These are phyloP conservation scores for Oscheius sp. DNA, from an alignment of 2,888 invertebrate species.

Conservation along the genomic window DNA sequence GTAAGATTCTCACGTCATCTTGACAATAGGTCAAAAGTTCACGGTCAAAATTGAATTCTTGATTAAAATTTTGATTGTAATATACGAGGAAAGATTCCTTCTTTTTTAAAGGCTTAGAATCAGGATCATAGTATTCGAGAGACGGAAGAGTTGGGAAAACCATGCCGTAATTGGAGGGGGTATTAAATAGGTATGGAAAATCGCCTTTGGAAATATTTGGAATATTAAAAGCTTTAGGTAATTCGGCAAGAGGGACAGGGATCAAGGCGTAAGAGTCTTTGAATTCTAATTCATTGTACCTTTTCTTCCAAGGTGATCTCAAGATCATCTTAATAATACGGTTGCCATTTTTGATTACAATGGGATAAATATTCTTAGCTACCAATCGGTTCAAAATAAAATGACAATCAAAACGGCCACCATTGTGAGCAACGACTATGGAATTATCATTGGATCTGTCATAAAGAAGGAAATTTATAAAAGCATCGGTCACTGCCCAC, in stretches of 20 bases:
- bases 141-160: neutral
- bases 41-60: conserved; percentile 15
- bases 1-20: neutral
- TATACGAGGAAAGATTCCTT: neutral
- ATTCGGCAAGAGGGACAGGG: neutral
- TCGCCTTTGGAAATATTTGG: conserved; percentile 4
- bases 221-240: conserved; percentile 14
- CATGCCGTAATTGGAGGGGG: neutral
- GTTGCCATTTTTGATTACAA: neutral
- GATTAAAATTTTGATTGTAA: neutral
- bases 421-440: conserved; percentile 17
- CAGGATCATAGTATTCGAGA: neutral
- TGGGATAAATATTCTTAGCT: conserved; percentile 1
- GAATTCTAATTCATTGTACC: neutral
- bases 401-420: too few species aligned
- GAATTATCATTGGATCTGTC: neutral
- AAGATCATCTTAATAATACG: neutral
- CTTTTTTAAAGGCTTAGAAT: neutral
- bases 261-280: conserved; percentile 11
- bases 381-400: conserved; percentile 5
- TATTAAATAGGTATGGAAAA: conserved; percentile 19
- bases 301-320: neutral
- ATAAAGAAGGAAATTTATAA: neutral
- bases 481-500: conserved; percentile 6
- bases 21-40: neutral